phyloP scores from a whole-genome alignment of 1,140 invertebrate species.

The Delia radicum region DNA sequence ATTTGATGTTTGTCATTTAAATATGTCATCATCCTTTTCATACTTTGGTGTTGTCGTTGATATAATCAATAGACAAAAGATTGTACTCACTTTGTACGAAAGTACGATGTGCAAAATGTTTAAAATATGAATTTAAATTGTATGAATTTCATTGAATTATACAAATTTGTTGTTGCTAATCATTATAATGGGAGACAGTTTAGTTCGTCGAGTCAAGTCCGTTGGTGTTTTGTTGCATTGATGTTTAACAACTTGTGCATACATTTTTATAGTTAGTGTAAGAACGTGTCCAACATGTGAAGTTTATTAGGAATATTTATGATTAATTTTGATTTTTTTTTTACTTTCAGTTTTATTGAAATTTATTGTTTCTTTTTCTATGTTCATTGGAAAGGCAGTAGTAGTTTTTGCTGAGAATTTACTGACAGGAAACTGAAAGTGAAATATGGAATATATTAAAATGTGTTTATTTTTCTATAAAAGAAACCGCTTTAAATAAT shows the following conservation, averaged over 20 bases:
- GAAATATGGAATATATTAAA: slow-evolving; percentile 13
- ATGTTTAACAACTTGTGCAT: not conserved
- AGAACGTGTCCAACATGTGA: not conserved
- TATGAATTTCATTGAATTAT: not conserved
- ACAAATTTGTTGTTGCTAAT: not conserved
- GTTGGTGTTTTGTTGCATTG: not conserved
- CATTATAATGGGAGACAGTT: not conserved
- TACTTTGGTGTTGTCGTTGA: not conserved
- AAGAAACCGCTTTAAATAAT: too few species aligned
- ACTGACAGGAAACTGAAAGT: slow-evolving; percentile 20
- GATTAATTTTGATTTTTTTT: not conserved
- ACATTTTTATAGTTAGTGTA: not conserved
- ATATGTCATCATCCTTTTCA: not conserved
- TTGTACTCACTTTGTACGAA: not conserved
- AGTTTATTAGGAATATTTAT: slow-evolving; percentile 2
- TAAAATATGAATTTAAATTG: too few species aligned
- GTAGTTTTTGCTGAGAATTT: not conserved
- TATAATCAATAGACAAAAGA: not conserved
- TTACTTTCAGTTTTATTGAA: not conserved
- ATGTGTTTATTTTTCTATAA: not conserved
- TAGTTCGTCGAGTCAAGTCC: not conserved
- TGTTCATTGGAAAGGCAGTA: not conserved
- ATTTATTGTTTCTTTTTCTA: not conserved
- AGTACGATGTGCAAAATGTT: not conserved
- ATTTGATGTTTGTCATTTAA: not conserved